These are phyloP conservation scores for Nesospiza acunhae DNA, from an alignment of 2,113 vertebrate species.

Conservation along the genomic window DNA sequence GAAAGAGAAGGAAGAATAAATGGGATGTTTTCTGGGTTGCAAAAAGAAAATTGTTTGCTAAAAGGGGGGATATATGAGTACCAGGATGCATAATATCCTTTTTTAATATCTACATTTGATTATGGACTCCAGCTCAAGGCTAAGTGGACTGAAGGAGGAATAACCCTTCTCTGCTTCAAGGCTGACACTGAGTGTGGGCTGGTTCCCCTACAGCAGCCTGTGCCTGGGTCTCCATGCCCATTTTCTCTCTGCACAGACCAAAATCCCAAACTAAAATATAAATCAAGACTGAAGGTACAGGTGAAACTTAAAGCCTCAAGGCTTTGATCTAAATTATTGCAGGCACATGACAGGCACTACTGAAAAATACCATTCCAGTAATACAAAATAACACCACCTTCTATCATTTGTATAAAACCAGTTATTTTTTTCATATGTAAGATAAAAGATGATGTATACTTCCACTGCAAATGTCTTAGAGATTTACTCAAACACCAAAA, in stretches of 20 bases:
- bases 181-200: fast-evolving
- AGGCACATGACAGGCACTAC: background rate
- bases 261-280: background rate
- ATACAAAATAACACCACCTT: background rate
- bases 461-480: background rate
- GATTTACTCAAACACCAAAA: background rate
- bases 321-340: background rate
- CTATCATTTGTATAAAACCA: background rate
- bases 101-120: background rate
- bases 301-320: background rate
- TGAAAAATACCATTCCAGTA: background rate
- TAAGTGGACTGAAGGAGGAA: background rate
- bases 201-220: background rate
- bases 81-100: background rate
- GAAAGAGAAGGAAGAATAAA: background rate
- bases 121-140: background rate
- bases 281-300: background rate
- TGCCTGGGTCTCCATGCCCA: background rate
- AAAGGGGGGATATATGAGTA: background rate
- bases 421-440: background rate
- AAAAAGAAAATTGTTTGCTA: background rate
- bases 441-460: background rate
- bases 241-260: background rate
- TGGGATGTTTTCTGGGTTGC: background rate
- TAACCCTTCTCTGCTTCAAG: fast-evolving